These are phyloP conservation scores for Illadopsis cleaveri DNA, from an alignment of 2,113 vertebrate genomes.

Conservation along the genomic window DNA sequence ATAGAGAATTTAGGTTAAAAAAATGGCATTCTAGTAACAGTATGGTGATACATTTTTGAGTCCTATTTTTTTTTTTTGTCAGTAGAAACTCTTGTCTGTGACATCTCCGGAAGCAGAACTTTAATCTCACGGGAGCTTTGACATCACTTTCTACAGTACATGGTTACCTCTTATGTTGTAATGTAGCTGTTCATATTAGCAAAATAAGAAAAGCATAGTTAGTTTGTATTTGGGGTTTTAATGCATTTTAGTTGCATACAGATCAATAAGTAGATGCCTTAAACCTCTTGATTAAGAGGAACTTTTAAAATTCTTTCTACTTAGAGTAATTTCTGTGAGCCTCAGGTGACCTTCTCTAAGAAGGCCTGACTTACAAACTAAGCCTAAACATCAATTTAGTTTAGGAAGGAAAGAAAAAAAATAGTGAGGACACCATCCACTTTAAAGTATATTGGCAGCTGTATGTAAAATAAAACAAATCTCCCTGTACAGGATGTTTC, in stretches of 20 bases:
- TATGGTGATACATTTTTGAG: not conserved
- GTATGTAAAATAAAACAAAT: constrained; percentile 28
- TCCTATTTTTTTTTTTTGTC: not conserved
- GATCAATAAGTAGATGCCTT: not conserved
- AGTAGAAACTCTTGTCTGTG: not conserved
- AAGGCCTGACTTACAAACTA: not conserved
- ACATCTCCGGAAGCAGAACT: not conserved
- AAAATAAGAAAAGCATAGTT: not conserved
- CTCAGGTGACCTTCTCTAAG: not conserved
- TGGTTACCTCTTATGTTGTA: not conserved
- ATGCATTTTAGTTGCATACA: not conserved
- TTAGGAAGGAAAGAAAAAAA: not conserved
- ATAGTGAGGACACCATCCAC: not conserved
- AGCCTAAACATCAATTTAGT: not conserved
- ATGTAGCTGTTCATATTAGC: not conserved
- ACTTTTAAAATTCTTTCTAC: not conserved
- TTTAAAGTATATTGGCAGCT: constrained; percentile 24
- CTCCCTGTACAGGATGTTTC: constrained; percentile 56
- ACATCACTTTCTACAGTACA: not conserved
- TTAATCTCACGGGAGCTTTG: not conserved
- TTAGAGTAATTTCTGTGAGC: not conserved
- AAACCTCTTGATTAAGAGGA: not conserved
- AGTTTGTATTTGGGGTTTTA: not conserved
- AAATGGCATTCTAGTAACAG: not conserved
- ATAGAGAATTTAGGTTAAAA: not conserved